Evolutionary conservation across 1,140 invertebrate species (phyloP).

Genomic region (Galendromus occidentalis): DNA sequence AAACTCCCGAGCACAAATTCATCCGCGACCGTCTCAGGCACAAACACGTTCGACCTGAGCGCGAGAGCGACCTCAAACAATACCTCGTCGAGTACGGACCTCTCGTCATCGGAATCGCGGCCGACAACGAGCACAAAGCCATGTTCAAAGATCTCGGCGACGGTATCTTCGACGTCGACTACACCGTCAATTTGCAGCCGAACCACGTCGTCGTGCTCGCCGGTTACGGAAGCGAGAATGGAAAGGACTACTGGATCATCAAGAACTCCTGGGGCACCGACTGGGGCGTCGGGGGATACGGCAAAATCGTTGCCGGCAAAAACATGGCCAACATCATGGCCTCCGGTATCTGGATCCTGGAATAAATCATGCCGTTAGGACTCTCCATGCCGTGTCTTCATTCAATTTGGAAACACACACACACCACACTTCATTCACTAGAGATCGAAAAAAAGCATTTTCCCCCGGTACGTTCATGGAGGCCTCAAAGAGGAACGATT

Average conservation of each 20-base stretch:
- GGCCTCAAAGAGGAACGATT: too few species aligned
- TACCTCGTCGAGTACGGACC: not conserved
- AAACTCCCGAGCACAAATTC: not conserved
- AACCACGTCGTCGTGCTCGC: not conserved
- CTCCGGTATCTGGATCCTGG: not conserved
- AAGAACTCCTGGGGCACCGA: conserved; percentile 65
- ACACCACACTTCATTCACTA: too few species aligned
- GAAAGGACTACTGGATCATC: conserved; percentile 56
- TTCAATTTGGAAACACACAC: too few species aligned
- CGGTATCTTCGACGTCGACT: not conserved
- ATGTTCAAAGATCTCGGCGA: not conserved
- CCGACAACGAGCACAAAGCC: not conserved
- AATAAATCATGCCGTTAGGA: not conserved
- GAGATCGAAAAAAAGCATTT: too few species aligned
- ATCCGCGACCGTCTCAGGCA: not conserved
- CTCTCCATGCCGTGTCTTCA: too few species aligned
- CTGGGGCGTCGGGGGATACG: conserved; percentile 30
- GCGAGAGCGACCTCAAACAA: not conserved
- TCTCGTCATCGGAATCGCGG: not conserved
- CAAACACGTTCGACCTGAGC: not conserved
- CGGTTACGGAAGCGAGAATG: not conserved
- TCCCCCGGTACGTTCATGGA: too few species aligned
- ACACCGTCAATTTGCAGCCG: not conserved
- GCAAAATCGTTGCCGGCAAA: conserved; percentile 27
- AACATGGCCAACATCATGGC: conserved; percentile 19